Percentiles rank a stretch among this genome's conserved stretches.
Conservation (phyloP, 2,797 vertebrate genomes). For the Melanotaenia maccullochi region DNA sequence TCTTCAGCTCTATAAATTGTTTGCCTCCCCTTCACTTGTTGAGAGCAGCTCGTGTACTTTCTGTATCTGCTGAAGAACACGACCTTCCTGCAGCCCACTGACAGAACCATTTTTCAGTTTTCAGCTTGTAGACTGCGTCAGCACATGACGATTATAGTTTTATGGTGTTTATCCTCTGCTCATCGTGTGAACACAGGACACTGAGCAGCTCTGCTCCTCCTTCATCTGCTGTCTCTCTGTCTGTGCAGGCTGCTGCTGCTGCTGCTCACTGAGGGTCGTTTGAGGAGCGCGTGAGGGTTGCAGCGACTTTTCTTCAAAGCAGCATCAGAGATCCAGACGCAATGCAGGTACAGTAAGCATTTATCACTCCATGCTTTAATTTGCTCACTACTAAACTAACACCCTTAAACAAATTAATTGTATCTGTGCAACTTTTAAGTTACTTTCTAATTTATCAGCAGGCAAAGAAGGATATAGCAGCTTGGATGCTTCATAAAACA, state of each 20-base stretch:
- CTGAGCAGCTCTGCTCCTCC: slow-evolving; percentile 51
- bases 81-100: not conserved
- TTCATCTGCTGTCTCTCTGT: slow-evolving; percentile 28
- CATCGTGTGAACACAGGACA: slow-evolving; percentile 18
- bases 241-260: slow-evolving; percentile 31
- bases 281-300: slow-evolving; percentile 23
- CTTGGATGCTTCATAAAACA: not conserved
- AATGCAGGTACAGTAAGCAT: slow-evolving; percentile 72
- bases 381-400: not conserved
- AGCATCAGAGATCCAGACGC: slow-evolving; percentile 35
- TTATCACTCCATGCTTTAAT: slow-evolving; percentile 7
- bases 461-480: not conserved
- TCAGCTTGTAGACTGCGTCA: not conserved
- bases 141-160: not conserved
- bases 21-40: slow-evolving; percentile 38
- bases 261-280: slow-evolving; percentile 41
- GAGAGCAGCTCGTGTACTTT: slow-evolving; percentile 19
- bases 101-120: slow-evolving; percentile 9
- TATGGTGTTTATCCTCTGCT: slow-evolving; percentile 7
- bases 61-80: slow-evolving; percentile 6
- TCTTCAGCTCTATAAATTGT: slow-evolving; percentile 36
- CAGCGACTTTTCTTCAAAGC: slow-evolving; percentile 21
- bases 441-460: not conserved
- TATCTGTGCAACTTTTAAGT: not conserved
- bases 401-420: not conserved